phyloP scores from a whole-genome alignment of 2,888 invertebrate genomes.

The Acrocera orbiculus region DNA sequence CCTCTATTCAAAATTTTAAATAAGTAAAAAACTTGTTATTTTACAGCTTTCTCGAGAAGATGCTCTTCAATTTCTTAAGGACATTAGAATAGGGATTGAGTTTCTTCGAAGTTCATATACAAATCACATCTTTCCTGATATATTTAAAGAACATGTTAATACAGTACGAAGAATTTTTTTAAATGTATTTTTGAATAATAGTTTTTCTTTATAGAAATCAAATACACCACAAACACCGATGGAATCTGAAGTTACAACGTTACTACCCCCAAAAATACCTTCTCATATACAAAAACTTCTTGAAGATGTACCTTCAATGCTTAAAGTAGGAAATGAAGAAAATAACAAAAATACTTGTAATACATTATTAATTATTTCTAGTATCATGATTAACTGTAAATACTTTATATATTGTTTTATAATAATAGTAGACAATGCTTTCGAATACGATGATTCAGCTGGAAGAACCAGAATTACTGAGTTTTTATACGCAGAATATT shows the following conservation, averaged over 20 bases:
- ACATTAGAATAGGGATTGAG: slow-evolving; percentile 57
- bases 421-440: slow-evolving; percentile 17
- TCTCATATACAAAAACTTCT: slow-evolving; percentile 17
- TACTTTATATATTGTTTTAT: too few species aligned
- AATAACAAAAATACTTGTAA: too few species aligned
- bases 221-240: too few species aligned
- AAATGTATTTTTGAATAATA: not conserved
- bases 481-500: slow-evolving; percentile 55
- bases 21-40: slow-evolving; percentile 9
- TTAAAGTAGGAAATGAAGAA: slow-evolving; percentile 24
- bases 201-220: not conserved
- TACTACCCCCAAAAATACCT: slow-evolving; percentile 1
- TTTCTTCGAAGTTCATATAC: slow-evolving; percentile 40
- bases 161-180: too few species aligned
- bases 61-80: slow-evolving; percentile 55
- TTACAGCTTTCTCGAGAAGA: slow-evolving; percentile 54
- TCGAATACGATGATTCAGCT: slow-evolving; percentile 49
- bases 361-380: too few species aligned
- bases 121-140: slow-evolving; percentile 22
- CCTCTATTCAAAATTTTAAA: too few species aligned
- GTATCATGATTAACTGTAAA: too few species aligned
- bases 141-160: slow-evolving; percentile 1
- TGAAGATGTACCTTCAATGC: slow-evolving; percentile 24
- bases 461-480: slow-evolving; percentile 52
- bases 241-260: too few species aligned